These are phyloP conservation scores for Latheticus oryzae DNA, from an alignment of 2,888 invertebrate genomes.

Conservation along the genomic window DNA sequence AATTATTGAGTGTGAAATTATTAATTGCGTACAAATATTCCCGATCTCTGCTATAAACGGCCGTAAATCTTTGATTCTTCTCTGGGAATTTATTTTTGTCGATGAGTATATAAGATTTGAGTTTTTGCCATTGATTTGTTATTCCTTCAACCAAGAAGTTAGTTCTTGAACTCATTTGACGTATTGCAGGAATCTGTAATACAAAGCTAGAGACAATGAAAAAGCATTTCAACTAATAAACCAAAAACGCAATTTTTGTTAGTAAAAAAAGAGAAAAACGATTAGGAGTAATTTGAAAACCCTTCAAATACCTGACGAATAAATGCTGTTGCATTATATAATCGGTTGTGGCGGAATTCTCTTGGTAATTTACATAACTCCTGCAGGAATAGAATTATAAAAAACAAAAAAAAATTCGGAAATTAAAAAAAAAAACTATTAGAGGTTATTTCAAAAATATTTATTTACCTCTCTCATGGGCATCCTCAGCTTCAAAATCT, in stretches of 20 bases:
- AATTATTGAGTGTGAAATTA: slow-evolving; percentile 63
- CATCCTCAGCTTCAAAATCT: slow-evolving; percentile 91
- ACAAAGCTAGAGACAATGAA: slow-evolving; percentile 1
- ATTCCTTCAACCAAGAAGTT: slow-evolving; percentile 71
- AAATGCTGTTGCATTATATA: slow-evolving; percentile 75
- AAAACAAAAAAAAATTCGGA: slow-evolving; percentile 34
- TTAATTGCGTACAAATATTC: slow-evolving; percentile 84
- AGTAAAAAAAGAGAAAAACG: not conserved
- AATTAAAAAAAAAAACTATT: slow-evolving; percentile 3
- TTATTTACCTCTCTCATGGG: slow-evolving; percentile 87
- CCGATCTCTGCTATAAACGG: slow-evolving; percentile 90
- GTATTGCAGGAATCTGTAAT: slow-evolving; percentile 72
- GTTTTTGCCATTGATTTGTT: slow-evolving; percentile 69
- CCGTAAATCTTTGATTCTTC: slow-evolving; percentile 83
- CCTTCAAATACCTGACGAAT: slow-evolving; percentile 68
- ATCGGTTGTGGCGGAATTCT: slow-evolving; percentile 71
- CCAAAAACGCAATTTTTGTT: slow-evolving; percentile 1
- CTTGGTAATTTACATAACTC: slow-evolving; percentile 73
- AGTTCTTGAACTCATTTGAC: slow-evolving; percentile 72
- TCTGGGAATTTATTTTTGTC: slow-evolving; percentile 81
- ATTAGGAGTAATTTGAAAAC: slow-evolving; percentile 6
- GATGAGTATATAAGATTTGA: slow-evolving; percentile 73
- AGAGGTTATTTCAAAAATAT: too few species aligned
- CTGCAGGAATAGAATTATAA: slow-evolving; percentile 67
- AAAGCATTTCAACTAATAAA: not conserved